Evolutionary conservation across 2,113 vertebrate genomes (phyloP).

Genomic region (Dasyornis broadbenti): DNA sequence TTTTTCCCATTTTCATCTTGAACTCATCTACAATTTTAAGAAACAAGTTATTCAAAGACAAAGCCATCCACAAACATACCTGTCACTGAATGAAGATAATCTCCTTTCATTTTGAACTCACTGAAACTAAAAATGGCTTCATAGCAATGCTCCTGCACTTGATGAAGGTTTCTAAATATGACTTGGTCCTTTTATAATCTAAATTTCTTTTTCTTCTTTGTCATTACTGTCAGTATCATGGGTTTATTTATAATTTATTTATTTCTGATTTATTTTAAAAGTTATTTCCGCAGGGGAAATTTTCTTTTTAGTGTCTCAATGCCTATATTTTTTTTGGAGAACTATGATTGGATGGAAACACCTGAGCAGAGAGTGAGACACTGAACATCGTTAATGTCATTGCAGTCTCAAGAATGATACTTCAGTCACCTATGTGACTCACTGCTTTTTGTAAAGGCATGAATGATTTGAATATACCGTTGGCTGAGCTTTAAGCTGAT

Average conservation of each 20-base stretch:
- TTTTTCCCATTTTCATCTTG: neutral
- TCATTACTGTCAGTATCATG: neutral
- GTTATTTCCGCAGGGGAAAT: neutral
- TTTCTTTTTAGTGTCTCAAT: neutral
- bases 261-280: neutral
- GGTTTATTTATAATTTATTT: neutral
- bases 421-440: neutral
- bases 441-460: neutral
- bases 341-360: neutral
- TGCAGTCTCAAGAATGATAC: neutral
- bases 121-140: neutral
- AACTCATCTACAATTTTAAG: neutral
- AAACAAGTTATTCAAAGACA: neutral
- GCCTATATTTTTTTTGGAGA: neutral
- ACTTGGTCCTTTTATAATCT: neutral
- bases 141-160: neutral
- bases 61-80: neutral
- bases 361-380: neutral
- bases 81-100: neutral
- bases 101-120: neutral
- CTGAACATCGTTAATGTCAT: neutral
- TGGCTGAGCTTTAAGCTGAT: slow-evolving; percentile 1
- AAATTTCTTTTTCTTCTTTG: neutral
- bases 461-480: neutral
- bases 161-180: neutral